Evolutionary conservation across 2,888 invertebrate genomes (phyloP), one percentile per base, ranked within the genome.

Genomic region (Aquatica leii): DNA sequence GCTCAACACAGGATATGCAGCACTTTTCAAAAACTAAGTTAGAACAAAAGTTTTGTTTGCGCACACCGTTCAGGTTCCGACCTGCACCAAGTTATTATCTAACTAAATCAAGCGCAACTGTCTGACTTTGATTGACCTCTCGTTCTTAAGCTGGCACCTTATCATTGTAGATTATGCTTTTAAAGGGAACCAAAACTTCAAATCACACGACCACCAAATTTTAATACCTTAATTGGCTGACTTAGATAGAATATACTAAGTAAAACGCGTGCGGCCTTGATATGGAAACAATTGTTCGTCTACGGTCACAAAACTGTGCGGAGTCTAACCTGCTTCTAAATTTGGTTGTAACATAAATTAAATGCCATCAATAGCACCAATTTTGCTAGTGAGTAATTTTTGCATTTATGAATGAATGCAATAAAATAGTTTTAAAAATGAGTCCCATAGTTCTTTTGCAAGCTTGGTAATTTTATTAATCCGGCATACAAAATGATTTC

Each of bases 11-110:
- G 37, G 37, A 37, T 12, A 12, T 12, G 37, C 37, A 37, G 37
- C n/a, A 37, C 37, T 37, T 37, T 37, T 37, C 37, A 37, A 37
- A 37, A 37, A 37, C n/a, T n/a, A n/a, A n/a, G n/a, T n/a, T 43
- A 15, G 43, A 2, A 43, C 43, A 43, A 2, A 43, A 2, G 14
- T 6, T 9, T 43, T 43, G 14, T 43, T 43, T 43, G 5, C 14
- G 5, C 43, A 2, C 9, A 43, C 5, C 2, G 43, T 43, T 14
- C 43, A 6, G 3, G 14, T 15, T 43, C 14, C 43, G 15, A 17
- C 43, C 43, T 15, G 15, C 2, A 1, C 14, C 2, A 1, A 15
- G 4, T 6, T 43, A 43, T 43, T 9, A 14, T 43, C 14, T 3
- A 43, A 43, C 43, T 14, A 43, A 15, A 3, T 43, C 8, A 4